Conservation (phyloP, 2,888 invertebrate genomes). For the Brenthis daphne region DNA sequence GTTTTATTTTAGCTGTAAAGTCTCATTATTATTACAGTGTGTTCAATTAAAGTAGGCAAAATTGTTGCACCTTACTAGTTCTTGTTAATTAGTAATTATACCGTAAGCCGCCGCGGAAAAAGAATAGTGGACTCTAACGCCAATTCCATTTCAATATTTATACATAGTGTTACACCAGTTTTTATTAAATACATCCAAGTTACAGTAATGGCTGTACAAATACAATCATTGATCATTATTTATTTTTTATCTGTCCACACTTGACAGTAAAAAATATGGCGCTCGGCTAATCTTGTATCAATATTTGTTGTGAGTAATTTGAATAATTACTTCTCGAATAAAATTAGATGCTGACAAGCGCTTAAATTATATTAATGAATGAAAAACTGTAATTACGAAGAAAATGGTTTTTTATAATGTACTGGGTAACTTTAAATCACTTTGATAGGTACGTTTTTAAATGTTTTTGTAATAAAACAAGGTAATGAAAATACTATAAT, state of each 20-base stretch:
- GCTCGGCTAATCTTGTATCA: slow-evolving; percentile 28
- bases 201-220: slow-evolving; percentile 28
- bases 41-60: background rate
- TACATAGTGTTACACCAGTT: slow-evolving; percentile 23
- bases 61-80: background rate
- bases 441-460: no score
- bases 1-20: no score
- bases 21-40: no score
- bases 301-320: slow-evolving; percentile 36
- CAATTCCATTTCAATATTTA: slow-evolving; percentile 25
- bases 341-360: slow-evolving; percentile 30
- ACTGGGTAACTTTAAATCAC: no score
- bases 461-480: no score
- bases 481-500: no score
- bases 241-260: slow-evolving; percentile 24
- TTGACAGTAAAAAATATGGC: slow-evolving; percentile 31
- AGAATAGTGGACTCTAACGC: slow-evolving; percentile 8
- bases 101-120: slow-evolving; percentile 8
- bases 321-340: slow-evolving; percentile 33
- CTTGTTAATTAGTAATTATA: slow-evolving; percentile 1
- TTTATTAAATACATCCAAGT: slow-evolving; percentile 24
- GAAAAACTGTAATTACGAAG: slow-evolving; percentile 7
- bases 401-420: background rate
- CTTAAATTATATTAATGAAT: slow-evolving; percentile 17
- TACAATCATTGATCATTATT: slow-evolving; percentile 36